phyloP scores from a whole-genome alignment of 30 jellyfish, hydroid and myxozoan genomes.

The Turritopsis rubra region DNA sequence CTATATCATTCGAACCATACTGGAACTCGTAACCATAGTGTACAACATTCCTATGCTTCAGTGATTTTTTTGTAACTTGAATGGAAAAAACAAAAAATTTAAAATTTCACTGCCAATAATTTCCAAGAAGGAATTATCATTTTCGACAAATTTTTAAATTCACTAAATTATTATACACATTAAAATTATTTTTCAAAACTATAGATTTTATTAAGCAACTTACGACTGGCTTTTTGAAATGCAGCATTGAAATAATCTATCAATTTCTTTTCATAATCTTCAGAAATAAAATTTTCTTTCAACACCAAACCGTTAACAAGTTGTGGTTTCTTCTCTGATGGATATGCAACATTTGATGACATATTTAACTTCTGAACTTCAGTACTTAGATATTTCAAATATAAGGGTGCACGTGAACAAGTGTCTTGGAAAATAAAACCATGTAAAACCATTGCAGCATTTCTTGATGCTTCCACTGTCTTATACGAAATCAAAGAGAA shows the following conservation, averaged over 20 bases:
- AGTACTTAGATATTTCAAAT: conserved; percentile 14
- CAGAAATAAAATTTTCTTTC: conserved; percentile 41
- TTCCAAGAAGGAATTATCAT: too few relatives aligned
- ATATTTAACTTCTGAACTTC: neutral
- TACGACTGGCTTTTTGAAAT: neutral
- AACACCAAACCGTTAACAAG: conserved; percentile 58
- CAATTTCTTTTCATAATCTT: conserved; percentile 42
- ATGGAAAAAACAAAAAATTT: neutral
- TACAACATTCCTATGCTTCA: conserved; percentile 81
- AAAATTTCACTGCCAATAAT: neutral
- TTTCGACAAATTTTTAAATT: too few relatives aligned
- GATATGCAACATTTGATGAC: neutral
- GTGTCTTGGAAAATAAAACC: conserved; percentile 29
- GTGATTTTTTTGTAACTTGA: conserved; percentile 1
- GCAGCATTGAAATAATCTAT: conserved; percentile 37
- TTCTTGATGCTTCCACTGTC: conserved; percentile 25
- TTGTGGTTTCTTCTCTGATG: conserved; percentile 7
- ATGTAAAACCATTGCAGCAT: conserved; percentile 37
- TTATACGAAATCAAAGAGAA: conserved; percentile 49
- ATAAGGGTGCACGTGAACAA: conserved; percentile 20
- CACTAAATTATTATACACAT: neutral
- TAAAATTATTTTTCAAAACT: neutral
- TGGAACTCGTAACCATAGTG: conserved; percentile 95
- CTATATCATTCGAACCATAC: conserved; percentile 70
- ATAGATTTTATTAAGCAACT: neutral